phyloP scores from a whole-genome alignment of 2,113 vertebrate species.

The Paradisaea rubra region DNA sequence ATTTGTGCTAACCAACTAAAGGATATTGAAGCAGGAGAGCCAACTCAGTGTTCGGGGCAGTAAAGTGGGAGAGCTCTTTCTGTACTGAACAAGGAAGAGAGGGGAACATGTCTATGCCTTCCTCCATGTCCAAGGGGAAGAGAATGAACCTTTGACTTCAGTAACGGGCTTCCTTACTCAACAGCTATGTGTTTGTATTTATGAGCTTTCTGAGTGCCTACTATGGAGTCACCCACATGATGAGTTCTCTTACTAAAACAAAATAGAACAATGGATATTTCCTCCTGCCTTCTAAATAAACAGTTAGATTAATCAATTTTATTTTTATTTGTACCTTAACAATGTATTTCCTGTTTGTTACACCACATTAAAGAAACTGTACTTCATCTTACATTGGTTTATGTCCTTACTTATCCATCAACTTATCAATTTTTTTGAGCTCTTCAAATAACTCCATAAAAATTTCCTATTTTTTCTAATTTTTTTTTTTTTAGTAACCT shows the following conservation, averaged over 20 bases:
- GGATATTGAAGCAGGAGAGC: background rate
- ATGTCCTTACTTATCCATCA: background rate
- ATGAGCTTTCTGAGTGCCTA: background rate
- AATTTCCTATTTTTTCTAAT: background rate
- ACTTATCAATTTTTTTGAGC: background rate
- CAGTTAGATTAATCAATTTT: background rate
- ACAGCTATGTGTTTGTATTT: background rate
- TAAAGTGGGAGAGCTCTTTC: background rate
- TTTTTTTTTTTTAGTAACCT: background rate
- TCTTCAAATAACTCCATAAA: background rate
- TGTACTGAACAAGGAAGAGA: background rate
- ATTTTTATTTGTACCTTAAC: background rate
- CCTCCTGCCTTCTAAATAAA: background rate
- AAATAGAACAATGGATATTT: background rate
- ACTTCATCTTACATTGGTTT: background rate
- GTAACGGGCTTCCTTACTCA: fast-evolving
- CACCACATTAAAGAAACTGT: background rate
- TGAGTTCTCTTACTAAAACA: background rate
- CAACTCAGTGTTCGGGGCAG: background rate
- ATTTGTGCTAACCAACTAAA: background rate
- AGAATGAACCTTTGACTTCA: background rate
- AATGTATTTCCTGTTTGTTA: background rate
- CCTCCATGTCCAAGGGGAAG: background rate
- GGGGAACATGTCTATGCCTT: background rate
- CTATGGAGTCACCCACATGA: background rate